Evolutionary conservation across 2,888 invertebrate species (phyloP).

Genomic region (Dasysyrphus albostriatus): DNA sequence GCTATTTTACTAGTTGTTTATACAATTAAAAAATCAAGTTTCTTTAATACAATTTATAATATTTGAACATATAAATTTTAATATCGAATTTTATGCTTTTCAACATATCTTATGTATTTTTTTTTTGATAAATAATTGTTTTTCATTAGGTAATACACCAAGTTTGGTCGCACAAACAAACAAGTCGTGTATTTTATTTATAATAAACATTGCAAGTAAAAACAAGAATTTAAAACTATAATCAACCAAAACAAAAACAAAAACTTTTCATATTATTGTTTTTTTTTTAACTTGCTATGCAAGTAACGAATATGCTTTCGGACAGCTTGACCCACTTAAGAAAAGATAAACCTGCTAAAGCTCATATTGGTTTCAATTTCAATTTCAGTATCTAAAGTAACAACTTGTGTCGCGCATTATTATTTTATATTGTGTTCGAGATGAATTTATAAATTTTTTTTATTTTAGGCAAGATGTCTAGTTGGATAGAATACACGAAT

Average conservation of each 20-base stretch:
- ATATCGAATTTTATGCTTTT: too few species aligned
- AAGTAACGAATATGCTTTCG: neutral
- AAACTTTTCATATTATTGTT: neutral
- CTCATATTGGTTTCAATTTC: neutral
- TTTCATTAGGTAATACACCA: too few species aligned
- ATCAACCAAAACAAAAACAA: too few species aligned
- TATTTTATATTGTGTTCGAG: neutral
- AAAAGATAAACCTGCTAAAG: constrained; percentile 24
- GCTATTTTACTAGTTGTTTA: too few species aligned
- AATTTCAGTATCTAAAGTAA: constrained; percentile 3
- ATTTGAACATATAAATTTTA: too few species aligned
- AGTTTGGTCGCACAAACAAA: too few species aligned
- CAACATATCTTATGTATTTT: too few species aligned
- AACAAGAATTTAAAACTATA: neutral
- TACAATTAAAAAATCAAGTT: too few species aligned
- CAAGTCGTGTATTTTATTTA: too few species aligned
- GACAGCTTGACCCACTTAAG: constrained; percentile 19
- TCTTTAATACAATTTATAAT: too few species aligned
- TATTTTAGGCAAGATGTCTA: constrained; percentile 81
- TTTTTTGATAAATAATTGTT: too few species aligned
- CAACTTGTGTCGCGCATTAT: neutral
- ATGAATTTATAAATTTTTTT: neutral
- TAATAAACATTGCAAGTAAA: too few species aligned
- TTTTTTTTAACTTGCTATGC: neutral
- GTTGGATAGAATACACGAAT: constrained; percentile 86